These are phyloP conservation scores for Misgurnus anguillicaudatus DNA, from an alignment of 2,113 vertebrate species.

Conservation along the genomic window DNA sequence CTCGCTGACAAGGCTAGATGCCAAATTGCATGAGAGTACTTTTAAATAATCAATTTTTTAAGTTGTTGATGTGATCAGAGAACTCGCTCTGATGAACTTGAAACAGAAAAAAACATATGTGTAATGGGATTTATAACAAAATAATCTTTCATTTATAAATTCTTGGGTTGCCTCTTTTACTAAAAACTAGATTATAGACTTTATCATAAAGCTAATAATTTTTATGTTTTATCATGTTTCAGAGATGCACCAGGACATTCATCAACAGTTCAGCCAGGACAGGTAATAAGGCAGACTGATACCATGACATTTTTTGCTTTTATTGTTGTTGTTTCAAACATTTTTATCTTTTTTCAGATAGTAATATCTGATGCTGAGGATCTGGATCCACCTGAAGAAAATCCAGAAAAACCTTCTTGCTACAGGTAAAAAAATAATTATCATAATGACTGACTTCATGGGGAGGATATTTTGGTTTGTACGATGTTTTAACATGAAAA, in stretches of 20 bases:
- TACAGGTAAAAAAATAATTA: constrained; percentile 36
- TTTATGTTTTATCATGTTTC: constrained; percentile 14
- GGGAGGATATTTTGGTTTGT: constrained; percentile 16
- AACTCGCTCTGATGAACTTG: constrained; percentile 22
- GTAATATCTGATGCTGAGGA: constrained; percentile 34
- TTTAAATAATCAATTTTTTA: constrained; percentile 23
- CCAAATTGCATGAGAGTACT: not conserved
- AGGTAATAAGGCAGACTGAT: constrained; percentile 15
- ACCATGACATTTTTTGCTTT: constrained; percentile 26
- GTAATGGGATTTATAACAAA: constrained; percentile 22
- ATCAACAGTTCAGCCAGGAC: constrained; percentile 16
- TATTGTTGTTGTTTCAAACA: constrained; percentile 34
- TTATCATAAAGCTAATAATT: constrained; percentile 4
- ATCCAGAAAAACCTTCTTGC: constrained; percentile 21
- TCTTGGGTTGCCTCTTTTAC: not conserved
- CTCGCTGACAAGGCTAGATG: constrained; percentile 2
- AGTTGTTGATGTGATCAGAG: constrained; percentile 34
- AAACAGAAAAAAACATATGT: constrained; percentile 23
- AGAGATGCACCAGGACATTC: constrained; percentile 13
- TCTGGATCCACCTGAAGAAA: constrained; percentile 28
- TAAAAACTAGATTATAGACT: constrained; percentile 19
- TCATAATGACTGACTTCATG: constrained; percentile 15
- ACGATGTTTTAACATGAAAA: constrained; percentile 32
- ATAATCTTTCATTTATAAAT: not conserved
- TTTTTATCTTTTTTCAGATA: constrained; percentile 4